phyloP scores from a whole-genome alignment of 2,797 vertebrate genomes.

The Leptoclinus maculatus region DNA sequence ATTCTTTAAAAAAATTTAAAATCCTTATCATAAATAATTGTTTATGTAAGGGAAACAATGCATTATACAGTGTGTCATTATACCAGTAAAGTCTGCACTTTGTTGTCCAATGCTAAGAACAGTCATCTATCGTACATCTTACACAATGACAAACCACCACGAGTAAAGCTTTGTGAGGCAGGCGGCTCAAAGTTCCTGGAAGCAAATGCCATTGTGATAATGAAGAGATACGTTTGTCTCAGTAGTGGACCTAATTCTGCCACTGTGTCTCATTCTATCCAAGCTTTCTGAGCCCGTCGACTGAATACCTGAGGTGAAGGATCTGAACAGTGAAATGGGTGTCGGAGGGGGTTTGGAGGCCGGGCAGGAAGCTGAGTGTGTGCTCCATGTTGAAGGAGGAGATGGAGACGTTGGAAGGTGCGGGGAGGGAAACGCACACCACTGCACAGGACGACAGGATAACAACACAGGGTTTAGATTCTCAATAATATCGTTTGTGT shows the following conservation, averaged over 20 bases:
- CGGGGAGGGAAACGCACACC: constrained; percentile 38
- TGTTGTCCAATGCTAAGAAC: not conserved
- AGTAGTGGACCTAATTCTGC: not conserved
- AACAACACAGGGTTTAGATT: not conserved
- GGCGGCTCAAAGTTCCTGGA: not conserved
- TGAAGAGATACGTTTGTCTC: not conserved
- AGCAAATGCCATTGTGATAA: not conserved
- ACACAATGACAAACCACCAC: not conserved
- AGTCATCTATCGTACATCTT: too few species aligned
- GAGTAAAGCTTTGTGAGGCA: not conserved
- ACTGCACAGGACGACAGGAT: constrained; percentile 35
- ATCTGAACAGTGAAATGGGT: constrained; percentile 64
- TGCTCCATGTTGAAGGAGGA: constrained; percentile 78
- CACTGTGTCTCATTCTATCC: not conserved
- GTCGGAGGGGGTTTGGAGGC: constrained; percentile 28
- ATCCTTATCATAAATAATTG: too few species aligned
- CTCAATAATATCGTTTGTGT: not conserved
- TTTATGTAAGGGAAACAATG: too few species aligned
- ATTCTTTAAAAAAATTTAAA: too few species aligned
- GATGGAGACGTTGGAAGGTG: constrained; percentile 72
- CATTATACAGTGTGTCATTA: too few species aligned
- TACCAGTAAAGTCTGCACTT: too few species aligned
- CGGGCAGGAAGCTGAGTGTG: constrained; percentile 68
- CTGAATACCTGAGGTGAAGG: constrained; percentile 53
- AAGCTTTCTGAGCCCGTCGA: not conserved